Conservation (phyloP, 2,888 invertebrate species). For the Dinocampus coccinellae region DNA sequence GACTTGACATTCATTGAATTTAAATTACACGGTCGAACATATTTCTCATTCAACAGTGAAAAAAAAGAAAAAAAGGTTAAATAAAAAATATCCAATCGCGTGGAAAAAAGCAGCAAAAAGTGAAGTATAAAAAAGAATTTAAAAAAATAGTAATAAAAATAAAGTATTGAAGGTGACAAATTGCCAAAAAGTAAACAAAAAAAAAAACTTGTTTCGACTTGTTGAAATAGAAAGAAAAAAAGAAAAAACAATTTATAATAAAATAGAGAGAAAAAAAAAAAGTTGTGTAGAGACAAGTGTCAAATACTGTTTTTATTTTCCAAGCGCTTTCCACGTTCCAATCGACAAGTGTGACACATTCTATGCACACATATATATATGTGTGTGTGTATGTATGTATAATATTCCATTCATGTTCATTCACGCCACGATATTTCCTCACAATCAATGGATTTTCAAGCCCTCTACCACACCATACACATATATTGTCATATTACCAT, state of each 20-base stretch:
- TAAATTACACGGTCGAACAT: conserved; percentile 39
- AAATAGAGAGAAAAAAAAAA: neutral
- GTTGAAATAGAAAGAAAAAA: neutral
- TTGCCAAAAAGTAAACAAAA: neutral
- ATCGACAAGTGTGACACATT: neutral
- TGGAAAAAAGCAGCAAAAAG: neutral
- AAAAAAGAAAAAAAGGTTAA: no score
- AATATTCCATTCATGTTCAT: neutral
- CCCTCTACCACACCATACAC: neutral
- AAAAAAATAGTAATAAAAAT: neutral
- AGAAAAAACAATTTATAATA: no score
- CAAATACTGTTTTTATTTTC: neutral
- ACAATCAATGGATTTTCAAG: conserved; percentile 6
- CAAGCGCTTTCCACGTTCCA: neutral
- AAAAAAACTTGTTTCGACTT: neutral
- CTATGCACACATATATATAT: neutral
- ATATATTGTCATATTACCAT: neutral
- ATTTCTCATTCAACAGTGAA: no score
- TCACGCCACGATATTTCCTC: conserved; percentile 12
- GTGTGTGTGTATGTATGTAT: no score
- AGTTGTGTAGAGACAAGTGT: neutral
- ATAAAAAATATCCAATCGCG: neutral
- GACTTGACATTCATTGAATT: conserved; percentile 41
- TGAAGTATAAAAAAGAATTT: neutral
- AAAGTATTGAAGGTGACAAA: neutral